Evolutionary conservation across 2,888 invertebrate species (phyloP).

Genomic region (Drosophila borealis): DNA sequence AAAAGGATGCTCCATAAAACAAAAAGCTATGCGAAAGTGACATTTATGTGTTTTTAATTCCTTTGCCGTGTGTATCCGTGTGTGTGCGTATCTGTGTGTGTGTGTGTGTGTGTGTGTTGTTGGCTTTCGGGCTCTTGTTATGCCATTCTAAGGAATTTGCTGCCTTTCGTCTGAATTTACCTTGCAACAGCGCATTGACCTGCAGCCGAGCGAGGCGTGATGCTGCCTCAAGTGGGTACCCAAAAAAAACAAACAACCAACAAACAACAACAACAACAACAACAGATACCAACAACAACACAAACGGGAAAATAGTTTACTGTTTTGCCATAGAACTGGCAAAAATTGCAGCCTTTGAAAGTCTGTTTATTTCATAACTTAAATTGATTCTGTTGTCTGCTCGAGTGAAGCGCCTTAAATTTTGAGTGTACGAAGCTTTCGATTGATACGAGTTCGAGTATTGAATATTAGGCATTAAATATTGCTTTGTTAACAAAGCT

Average conservation of each 20-base stretch:
- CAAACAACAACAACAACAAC: slow-evolving; percentile 6
- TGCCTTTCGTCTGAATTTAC: slow-evolving; percentile 61
- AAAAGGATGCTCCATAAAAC: slow-evolving; percentile 74
- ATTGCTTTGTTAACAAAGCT: no score
- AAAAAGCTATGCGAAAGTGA: slow-evolving; percentile 76
- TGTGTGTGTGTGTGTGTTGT: slow-evolving; percentile 1
- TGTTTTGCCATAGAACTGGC: neutral
- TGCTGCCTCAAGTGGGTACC: neutral
- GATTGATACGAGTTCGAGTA: slow-evolving; percentile 1
- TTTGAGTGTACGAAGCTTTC: neutral
- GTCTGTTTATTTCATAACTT: neutral
- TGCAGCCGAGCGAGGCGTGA: slow-evolving; percentile 29
- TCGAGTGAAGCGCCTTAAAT: neutral
- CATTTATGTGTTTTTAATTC: slow-evolving; percentile 80
- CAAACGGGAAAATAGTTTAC: slow-evolving; percentile 29
- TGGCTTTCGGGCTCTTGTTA: slow-evolving; percentile 45
- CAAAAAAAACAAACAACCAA: slow-evolving; percentile 1
- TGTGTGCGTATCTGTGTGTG: slow-evolving; percentile 9
- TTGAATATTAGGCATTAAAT: neutral
- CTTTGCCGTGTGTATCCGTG: slow-evolving; percentile 26
- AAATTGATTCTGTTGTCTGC: neutral
- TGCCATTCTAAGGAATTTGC: slow-evolving; percentile 63
- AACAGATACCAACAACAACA: slow-evolving; percentile 2
- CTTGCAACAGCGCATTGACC: slow-evolving; percentile 74
- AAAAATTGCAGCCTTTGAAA: slow-evolving; percentile 1